Evolutionary conservation across 64 coral and sea anemone species (phyloP).

Genomic region (Dendrophyllia cribrosa): DNA sequence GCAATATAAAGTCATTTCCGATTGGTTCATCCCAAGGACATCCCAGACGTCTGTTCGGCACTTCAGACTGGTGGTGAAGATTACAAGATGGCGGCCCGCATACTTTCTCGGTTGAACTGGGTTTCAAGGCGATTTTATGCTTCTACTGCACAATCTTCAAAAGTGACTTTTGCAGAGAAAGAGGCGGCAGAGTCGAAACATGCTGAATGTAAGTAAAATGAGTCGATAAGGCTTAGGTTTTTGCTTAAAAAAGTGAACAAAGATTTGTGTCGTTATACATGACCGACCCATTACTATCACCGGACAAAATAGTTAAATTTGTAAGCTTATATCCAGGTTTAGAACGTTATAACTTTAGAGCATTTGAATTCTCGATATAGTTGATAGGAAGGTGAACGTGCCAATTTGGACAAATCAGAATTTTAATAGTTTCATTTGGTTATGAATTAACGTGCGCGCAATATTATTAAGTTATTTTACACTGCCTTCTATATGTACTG

Average conservation of each 20-base stretch:
- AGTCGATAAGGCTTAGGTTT: neutral
- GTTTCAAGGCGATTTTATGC: slow-evolving; percentile 82
- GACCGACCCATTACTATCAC: neutral
- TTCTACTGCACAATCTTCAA: slow-evolving; percentile 22
- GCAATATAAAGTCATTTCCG: neutral
- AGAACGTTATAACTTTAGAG: no score
- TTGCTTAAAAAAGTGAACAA: neutral
- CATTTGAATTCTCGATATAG: no score
- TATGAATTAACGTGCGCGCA: no score
- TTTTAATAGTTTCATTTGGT: no score
- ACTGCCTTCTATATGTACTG: no score
- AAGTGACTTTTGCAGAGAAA: slow-evolving; percentile 53
- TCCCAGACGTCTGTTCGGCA: slow-evolving; percentile 31
- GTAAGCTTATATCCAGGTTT: no score
- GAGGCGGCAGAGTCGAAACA: slow-evolving; percentile 84
- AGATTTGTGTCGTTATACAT: neutral
- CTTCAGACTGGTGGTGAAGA: neutral
- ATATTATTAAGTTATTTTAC: no score
- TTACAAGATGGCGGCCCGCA: slow-evolving; percentile 87
- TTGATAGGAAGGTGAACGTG: no score
- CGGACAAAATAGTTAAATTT: no score
- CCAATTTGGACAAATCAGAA: no score
- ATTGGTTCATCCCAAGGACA: neutral
- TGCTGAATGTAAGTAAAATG: slow-evolving; percentile 83
- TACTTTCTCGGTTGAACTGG: slow-evolving; percentile 56